Percentiles rank a stretch among this genome's conserved stretches.
These are phyloP conservation scores for Scopus umbretta DNA, from an alignment of 2,113 vertebrate genomes.

Conservation along the genomic window DNA sequence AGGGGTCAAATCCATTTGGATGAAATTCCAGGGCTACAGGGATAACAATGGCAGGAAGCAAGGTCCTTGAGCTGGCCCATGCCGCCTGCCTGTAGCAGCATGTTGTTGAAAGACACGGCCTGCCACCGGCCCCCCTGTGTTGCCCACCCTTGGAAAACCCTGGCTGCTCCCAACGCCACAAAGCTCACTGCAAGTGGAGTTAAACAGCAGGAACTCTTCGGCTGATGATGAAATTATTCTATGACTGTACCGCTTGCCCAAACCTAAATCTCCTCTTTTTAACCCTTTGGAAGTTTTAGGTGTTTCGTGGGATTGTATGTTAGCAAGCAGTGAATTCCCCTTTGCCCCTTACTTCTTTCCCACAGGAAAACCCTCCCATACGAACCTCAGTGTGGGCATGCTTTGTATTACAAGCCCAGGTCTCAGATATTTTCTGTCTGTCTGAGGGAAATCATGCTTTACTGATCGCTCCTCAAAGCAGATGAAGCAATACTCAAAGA, in stretches of 20 bases:
- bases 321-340: not conserved
- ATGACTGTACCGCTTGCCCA: not conserved
- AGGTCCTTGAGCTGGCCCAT: constrained; percentile 27
- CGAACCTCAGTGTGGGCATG: not conserved
- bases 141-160: constrained; percentile 51
- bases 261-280: not conserved
- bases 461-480: not conserved
- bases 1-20: constrained; percentile 77
- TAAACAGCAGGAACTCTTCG: constrained; percentile 8
- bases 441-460: not conserved
- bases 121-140: not conserved
- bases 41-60: constrained; percentile 76
- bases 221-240: not conserved
- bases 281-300: not conserved
- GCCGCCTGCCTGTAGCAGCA: not conserved
- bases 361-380: not conserved
- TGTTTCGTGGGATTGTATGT: not conserved
- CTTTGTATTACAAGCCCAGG: not conserved
- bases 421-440: not conserved
- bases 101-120: constrained; percentile 50
- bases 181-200: constrained; percentile 10
- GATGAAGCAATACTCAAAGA: not conserved
- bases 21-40: constrained; percentile 68
- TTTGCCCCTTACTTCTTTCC: not conserved
- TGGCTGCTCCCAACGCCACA: constrained; percentile 29